Conservation (phyloP, 2,888 invertebrate species). For the Dusona sp. region DNA sequence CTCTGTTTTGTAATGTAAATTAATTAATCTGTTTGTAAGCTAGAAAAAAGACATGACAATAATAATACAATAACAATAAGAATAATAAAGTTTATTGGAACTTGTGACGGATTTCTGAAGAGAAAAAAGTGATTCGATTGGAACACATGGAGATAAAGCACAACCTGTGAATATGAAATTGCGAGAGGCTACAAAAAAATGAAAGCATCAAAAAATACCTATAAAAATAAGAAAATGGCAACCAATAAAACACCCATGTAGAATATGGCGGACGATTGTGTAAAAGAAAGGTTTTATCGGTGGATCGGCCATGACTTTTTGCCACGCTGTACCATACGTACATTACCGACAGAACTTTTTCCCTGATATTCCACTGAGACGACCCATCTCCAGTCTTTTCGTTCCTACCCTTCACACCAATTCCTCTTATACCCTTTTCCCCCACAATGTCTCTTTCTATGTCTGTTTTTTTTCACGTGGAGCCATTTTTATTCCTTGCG, state of each 20-base stretch:
- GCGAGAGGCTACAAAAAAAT: not conserved
- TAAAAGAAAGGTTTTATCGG: slow-evolving; percentile 66
- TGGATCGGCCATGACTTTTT: slow-evolving; percentile 68
- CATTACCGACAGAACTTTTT: slow-evolving; percentile 57
- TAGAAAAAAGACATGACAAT: not conserved
- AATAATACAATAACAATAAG: not conserved
- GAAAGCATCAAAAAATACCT: not conserved
- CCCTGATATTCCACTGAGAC: slow-evolving; percentile 61
- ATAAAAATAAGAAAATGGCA: slow-evolving; percentile 17
- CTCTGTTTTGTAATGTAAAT: too few species aligned
- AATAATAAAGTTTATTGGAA: not conserved
- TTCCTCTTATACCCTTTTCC: not conserved
- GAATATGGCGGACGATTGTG: slow-evolving; percentile 51
- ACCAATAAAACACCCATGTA: not conserved
- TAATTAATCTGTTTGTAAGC: not conserved
- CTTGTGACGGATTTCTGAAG: not conserved
- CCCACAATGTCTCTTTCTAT: not conserved
- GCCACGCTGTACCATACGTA: slow-evolving; percentile 45
- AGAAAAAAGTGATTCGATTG: slow-evolving; percentile 1
- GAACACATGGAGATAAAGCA: slow-evolving; percentile 13
- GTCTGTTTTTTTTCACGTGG: not conserved
- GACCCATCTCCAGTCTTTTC: slow-evolving; percentile 45
- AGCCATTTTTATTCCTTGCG: slow-evolving; percentile 53
- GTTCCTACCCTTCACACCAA: slow-evolving; percentile 62
- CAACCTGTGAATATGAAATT: slow-evolving; percentile 8